A percentile compares a stretch with the other conserved stretches of the same genome.
These are phyloP conservation scores for Smutsia gigantea DNA, from an alignment of 2,797 vertebrate genomes.

Conservation along the genomic window DNA sequence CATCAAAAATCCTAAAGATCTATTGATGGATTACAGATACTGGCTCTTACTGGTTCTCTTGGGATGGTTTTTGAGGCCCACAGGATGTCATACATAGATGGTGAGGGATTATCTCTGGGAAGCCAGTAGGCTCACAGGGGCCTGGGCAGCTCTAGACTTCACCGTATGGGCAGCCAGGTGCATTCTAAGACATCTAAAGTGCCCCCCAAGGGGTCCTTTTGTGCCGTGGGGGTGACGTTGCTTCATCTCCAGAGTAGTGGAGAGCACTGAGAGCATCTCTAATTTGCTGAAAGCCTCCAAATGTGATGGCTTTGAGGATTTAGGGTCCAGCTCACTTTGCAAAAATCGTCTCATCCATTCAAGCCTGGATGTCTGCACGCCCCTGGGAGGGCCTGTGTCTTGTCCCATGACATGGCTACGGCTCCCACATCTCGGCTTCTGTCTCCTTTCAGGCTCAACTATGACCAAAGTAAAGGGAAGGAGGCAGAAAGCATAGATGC, in stretches of 20 bases:
- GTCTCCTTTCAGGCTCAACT: neutral
- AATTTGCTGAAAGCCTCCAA: neutral
- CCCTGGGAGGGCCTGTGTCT: neutral
- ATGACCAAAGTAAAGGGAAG: fast-evolving
- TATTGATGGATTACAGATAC: fast-evolving
- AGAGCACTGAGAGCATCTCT: fast-evolving
- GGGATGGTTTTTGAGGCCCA: fast-evolving
- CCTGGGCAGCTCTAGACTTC: neutral
- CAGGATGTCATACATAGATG: too few species aligned
- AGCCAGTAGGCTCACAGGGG: neutral
- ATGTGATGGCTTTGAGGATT: neutral
- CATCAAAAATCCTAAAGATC: neutral
- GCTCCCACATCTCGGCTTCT: neutral
- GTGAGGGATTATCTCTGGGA: neutral
- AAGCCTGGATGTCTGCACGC: fast-evolving
- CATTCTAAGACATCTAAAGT: neutral
- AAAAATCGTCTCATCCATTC: too few species aligned
- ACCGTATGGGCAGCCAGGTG: neutral
- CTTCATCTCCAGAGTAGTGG: neutral
- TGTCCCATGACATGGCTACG: fast-evolving
- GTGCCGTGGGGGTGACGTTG: neutral
- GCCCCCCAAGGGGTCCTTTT: neutral
- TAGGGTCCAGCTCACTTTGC: neutral
- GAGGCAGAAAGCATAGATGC: neutral
- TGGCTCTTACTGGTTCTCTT: fast-evolving